Percentiles rank a stretch among this genome's conserved stretches.
Evolutionary conservation across 2,797 vertebrate genomes (phyloP).

Genomic region (Fistularia tabacaria): DNA sequence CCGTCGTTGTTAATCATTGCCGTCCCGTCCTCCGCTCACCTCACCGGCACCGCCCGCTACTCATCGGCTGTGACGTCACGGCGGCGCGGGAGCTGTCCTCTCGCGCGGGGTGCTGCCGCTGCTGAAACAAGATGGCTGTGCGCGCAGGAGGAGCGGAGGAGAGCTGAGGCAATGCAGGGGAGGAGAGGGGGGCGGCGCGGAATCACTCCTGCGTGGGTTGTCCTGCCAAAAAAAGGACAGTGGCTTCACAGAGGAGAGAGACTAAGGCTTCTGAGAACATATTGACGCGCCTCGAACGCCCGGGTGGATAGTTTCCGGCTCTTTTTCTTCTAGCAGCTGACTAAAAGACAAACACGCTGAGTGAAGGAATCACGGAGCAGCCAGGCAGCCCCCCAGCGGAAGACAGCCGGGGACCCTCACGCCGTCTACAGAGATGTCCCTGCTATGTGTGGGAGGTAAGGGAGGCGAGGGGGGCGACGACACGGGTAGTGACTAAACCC

Average conservation of each 20-base stretch:
- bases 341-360: conserved; percentile 35
- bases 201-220: conserved; percentile 42
- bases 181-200: conserved; percentile 43
- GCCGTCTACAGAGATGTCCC: conserved; percentile 80
- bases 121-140: conserved; percentile 82
- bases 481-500: no score
- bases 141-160: conserved; percentile 64
- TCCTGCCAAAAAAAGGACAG: conserved; percentile 41
- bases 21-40: conserved; percentile 13
- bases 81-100: conserved; percentile 55
- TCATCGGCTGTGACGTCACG: conserved; percentile 73
- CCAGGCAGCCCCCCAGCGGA: conserved; percentile 39
- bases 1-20: conserved; percentile 6
- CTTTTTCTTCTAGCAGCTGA: conserved; percentile 10
- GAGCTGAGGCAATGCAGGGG: conserved; percentile 69
- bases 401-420: conserved; percentile 68
- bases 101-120: conserved; percentile 61
- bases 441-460: conserved; percentile 89
- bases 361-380: conserved; percentile 57
- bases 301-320: neutral
- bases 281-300: neutral
- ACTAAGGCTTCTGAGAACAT: conserved; percentile 24
- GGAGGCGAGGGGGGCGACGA: conserved; percentile 1
- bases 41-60: conserved; percentile 32
- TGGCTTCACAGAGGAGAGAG: conserved; percentile 31